These are phyloP conservation scores for Neomorphus geoffroyi DNA, from an alignment of 2,797 vertebrate species.

Conservation along the genomic window DNA sequence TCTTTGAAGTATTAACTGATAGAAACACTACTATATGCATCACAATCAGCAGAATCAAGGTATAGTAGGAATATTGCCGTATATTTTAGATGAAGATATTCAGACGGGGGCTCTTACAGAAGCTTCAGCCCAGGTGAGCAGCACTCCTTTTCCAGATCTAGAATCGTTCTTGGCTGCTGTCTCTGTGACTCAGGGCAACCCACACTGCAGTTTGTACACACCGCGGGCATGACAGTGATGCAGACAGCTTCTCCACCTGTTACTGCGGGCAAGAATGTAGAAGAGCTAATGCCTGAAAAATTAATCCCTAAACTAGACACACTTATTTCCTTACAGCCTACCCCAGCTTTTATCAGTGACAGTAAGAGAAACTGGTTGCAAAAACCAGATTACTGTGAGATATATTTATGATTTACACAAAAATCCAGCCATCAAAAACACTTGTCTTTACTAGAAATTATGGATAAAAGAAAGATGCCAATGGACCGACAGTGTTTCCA, in stretches of 20 bases:
- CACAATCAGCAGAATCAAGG: not conserved
- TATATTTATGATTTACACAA: not conserved
- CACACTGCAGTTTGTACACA: not conserved
- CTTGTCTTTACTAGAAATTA: not conserved
- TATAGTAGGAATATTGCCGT: not conserved
- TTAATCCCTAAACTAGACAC: not conserved
- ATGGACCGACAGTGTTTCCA: not conserved
- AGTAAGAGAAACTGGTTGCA: not conserved
- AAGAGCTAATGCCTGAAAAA: not conserved
- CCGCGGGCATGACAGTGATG: not conserved
- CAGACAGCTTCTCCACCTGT: not conserved
- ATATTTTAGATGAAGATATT: not conserved
- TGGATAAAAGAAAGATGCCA: not conserved
- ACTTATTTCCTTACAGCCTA: not conserved
- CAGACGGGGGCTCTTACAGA: not conserved
- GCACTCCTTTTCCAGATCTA: not conserved
- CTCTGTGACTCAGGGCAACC: not conserved
- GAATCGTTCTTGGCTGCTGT: not conserved
- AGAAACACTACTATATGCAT: not conserved
- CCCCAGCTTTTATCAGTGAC: not conserved
- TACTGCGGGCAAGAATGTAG: not conserved
- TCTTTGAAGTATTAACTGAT: not conserved
- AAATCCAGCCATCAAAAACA: not conserved
- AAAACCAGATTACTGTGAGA: slow-evolving; percentile 23
- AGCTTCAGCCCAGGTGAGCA: not conserved